Evolutionary conservation across 2,113 vertebrate species (phyloP), one percentile per base, ranked within the genome.

Genomic region (Zonotrichia leucophrys): DNA sequence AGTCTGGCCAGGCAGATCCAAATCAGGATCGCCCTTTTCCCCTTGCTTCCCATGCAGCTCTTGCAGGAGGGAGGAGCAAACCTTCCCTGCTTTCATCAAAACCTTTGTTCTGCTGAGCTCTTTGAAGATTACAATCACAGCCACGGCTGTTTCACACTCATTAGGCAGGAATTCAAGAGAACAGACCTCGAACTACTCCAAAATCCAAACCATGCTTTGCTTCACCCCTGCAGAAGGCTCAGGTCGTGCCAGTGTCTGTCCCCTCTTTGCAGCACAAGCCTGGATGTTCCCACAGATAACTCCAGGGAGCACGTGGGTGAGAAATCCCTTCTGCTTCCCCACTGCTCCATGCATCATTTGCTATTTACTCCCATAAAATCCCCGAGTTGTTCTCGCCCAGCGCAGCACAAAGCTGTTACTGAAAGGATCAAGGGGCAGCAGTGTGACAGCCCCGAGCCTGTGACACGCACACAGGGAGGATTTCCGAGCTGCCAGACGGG

Each of bases 401-500:
- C 0, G 30, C 87, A 15, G 76, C 9, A 23, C 92, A 89, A 91
- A 92, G 95, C 94, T 89, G 93, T 41, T 50, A 22, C 87, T 33
- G 87, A n/a, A 8, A 49, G 91, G 77, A 73, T 75, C 93, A 76
- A 85, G 84, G 95, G 95, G 89, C 74, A 68, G 15, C 59, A 87
- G 74, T 87, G 27, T 92, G 96, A 78, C 87, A 90, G 84, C 33
- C 69, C 87, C 17, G 10, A 79, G 89, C 69, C 74, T 50, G 4
- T 17, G 74, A 35, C 91, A 66, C 0, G 11, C 49, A 11, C 77
- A 7, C 42, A 79, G 70, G 66, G 58, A 83, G 87, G 82, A 53
- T 91, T 95, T 53, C 31, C 0, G 70, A 96, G 94, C 89, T 83
- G 87, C 89, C 10, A 94, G 95, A 91, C 55, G 4, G 83, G 77